These are phyloP conservation scores for Enteromius fasciolatus DNA, from an alignment of 2,797 vertebrate species.

Conservation along the genomic window DNA sequence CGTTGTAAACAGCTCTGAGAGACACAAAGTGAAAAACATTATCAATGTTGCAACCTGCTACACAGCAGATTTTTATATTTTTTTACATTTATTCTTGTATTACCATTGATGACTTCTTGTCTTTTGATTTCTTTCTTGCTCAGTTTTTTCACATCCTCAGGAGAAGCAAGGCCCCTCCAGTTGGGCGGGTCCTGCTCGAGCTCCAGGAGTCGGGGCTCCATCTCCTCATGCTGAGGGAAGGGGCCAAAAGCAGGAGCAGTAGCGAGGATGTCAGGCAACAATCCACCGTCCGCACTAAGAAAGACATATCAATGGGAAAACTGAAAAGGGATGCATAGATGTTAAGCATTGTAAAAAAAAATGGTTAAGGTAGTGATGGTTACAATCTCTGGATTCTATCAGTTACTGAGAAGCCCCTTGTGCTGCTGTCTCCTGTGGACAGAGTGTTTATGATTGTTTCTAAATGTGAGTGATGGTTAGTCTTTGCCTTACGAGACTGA, in stretches of 20 bases:
- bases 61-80: neutral
- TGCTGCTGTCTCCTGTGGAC: constrained; percentile 41
- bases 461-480: constrained; percentile 50
- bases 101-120: constrained; percentile 93
- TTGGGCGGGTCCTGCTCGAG: constrained; percentile 86
- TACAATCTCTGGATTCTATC: constrained; percentile 8
- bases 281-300: constrained; percentile 66
- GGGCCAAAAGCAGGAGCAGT: constrained; percentile 69
- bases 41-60: neutral
- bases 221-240: constrained; percentile 79
- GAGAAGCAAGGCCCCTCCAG: constrained; percentile 83
- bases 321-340: neutral
- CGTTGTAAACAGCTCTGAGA: constrained; percentile 86
- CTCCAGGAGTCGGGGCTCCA: constrained; percentile 83
- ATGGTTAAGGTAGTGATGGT: neutral
- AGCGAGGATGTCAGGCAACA: constrained; percentile 62
- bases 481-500: constrained; percentile 77
- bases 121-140: constrained; percentile 88
- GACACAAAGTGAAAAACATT: neutral
- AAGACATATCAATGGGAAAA: constrained; percentile 33
- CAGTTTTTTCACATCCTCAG: constrained; percentile 78
- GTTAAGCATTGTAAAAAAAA: neutral
- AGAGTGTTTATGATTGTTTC: constrained; percentile 27
- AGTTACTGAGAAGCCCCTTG: constrained; percentile 19
- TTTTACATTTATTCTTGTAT: neutral